phyloP scores from a whole-genome alignment of 2,888 invertebrate species.

The Nemurella pictetii region DNA sequence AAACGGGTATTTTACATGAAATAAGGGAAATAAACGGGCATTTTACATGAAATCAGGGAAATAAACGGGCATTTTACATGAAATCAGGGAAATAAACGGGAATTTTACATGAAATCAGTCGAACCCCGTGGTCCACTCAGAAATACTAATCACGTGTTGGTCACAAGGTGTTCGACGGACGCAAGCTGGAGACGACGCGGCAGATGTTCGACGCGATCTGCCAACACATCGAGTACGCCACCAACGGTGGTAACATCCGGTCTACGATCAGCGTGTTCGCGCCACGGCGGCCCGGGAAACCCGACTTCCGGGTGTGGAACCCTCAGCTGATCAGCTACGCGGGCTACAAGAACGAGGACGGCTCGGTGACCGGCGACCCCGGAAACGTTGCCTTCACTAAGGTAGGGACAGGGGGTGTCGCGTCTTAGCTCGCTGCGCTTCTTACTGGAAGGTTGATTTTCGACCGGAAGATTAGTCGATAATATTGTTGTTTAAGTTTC shows the following conservation, averaged over 20 bases:
- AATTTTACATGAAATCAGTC: no score
- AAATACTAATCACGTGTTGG: no score
- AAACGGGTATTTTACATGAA: no score
- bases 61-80: no score
- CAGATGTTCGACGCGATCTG: constrained; percentile 97
- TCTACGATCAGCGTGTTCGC: constrained; percentile 97
- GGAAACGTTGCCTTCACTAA: constrained; percentile 89
- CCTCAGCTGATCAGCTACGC: constrained; percentile 88
- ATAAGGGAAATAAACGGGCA: no score
- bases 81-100: no score
- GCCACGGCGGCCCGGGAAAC: constrained; percentile 82
- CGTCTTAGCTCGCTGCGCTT: no score
- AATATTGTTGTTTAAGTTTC: no score
- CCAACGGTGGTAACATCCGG: constrained; percentile 94
- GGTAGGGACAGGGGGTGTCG: constrained; percentile 61
- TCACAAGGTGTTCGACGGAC: constrained; percentile 89
- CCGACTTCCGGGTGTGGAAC: constrained; percentile 94
- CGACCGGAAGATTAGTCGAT: no score
- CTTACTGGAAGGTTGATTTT: no score
- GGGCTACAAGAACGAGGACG: constrained; percentile 84
- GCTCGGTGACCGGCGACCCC: constrained; percentile 84
- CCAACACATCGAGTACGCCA: constrained; percentile 95
- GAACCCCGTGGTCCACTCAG: no score
- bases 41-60: no score
- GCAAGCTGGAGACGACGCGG: constrained; percentile 90